Conservation (phyloP, 2,888 invertebrate species). For the Calameuta pallipes region DNA sequence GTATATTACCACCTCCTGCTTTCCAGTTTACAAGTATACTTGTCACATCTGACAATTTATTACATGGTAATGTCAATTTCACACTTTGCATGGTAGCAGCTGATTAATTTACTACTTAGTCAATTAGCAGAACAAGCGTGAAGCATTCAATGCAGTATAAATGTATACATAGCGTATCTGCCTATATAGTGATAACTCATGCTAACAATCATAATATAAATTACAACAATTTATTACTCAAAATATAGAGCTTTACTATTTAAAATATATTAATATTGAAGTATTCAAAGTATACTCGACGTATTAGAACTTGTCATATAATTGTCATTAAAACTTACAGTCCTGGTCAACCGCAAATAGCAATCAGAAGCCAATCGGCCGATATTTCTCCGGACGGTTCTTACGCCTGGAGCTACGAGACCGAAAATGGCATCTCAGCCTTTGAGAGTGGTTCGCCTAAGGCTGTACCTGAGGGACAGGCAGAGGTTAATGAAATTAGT, state of each 20-base stretch:
- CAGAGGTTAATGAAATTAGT: slow-evolving; percentile 39
- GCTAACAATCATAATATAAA: too few relatives aligned
- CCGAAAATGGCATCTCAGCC: slow-evolving; percentile 62
- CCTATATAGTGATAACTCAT: too few relatives aligned
- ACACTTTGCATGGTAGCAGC: background rate
- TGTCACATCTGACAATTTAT: background rate
- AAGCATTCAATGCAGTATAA: background rate
- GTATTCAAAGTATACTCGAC: background rate
- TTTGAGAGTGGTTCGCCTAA: slow-evolving; percentile 55
- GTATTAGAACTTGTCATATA: background rate
- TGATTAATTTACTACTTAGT: background rate
- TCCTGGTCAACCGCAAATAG: slow-evolving; percentile 47
- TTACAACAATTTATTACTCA: background rate
- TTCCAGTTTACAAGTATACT: background rate
- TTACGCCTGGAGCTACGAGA: slow-evolving; percentile 59
- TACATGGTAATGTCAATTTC: background rate
- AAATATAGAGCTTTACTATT: background rate
- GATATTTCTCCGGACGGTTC: slow-evolving; percentile 57
- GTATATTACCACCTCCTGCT: background rate
- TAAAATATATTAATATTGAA: background rate
- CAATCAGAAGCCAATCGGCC: slow-evolving; percentile 52
- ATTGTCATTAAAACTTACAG: slow-evolving; percentile 14
- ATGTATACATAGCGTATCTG: too few relatives aligned
- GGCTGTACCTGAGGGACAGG: slow-evolving; percentile 46
- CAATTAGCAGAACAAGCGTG: background rate